These are phyloP conservation scores for Lerema accius DNA, from an alignment of 1,140 invertebrate genomes.

Conservation along the genomic window DNA sequence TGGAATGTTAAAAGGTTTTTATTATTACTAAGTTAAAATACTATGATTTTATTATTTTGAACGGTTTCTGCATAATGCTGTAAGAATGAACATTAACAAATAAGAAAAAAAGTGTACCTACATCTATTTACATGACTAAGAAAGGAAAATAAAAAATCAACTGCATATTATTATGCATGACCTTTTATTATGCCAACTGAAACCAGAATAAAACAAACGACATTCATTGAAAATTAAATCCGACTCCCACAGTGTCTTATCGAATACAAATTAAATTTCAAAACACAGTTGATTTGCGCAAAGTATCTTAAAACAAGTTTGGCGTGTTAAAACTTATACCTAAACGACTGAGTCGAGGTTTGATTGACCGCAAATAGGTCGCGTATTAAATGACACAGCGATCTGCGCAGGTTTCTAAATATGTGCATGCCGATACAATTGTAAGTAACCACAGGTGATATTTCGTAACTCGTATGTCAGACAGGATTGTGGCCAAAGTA, in stretches of 20 bases:
- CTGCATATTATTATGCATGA: too few species aligned
- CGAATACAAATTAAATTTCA: slow-evolving; percentile 25
- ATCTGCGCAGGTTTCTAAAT: slow-evolving; percentile 76
- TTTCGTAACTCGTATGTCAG: slow-evolving; percentile 50
- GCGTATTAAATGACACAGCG: slow-evolving; percentile 75
- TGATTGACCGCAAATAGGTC: slow-evolving; percentile 77
- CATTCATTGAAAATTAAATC: slow-evolving; percentile 16
- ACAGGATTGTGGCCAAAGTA: slow-evolving; percentile 27
- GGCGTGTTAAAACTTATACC: slow-evolving; percentile 22
- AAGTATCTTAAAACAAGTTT: slow-evolving; percentile 24
- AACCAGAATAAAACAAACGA: slow-evolving; percentile 8
- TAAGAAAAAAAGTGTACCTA: too few species aligned
- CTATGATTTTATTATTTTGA: too few species aligned
- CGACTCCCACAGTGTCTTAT: slow-evolving; percentile 8
- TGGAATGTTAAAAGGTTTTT: too few species aligned
- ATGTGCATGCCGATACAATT: slow-evolving; percentile 66
- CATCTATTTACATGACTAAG: too few species aligned
- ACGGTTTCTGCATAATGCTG: too few species aligned
- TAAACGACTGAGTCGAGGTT: slow-evolving; percentile 47
- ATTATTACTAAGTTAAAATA: too few species aligned
- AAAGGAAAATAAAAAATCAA: too few species aligned
- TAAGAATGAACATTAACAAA: too few species aligned
- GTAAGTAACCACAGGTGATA: slow-evolving; percentile 66
- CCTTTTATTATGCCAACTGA: slow-evolving; percentile 8
- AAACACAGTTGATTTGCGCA: slow-evolving; percentile 16